A percentile compares a stretch with the other conserved stretches of the same genome.
Evolutionary conservation across 1,140 invertebrate species (phyloP).

Genomic region (Copidosoma floridanum): DNA sequence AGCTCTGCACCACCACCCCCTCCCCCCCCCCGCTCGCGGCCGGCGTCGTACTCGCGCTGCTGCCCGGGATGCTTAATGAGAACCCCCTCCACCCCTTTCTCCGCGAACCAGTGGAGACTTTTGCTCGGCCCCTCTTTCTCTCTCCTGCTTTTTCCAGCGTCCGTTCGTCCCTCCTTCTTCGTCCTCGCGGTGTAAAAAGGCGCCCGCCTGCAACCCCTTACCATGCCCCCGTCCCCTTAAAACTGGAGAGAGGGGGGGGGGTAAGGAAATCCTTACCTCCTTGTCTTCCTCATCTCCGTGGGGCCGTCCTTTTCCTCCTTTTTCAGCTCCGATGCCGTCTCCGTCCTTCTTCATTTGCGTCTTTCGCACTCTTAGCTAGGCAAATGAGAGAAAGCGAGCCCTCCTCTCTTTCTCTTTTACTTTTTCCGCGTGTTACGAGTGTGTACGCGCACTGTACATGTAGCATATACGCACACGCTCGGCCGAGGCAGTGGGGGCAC

Average conservation of each 20-base stretch:
- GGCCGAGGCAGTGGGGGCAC: neutral
- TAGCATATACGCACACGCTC: no score
- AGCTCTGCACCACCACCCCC: no score
- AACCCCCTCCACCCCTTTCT: slow-evolving; percentile 40
- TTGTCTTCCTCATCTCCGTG: slow-evolving; percentile 10
- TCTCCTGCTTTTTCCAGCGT: slow-evolving; percentile 7
- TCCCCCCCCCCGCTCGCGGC: neutral
- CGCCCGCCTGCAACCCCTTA: no score
- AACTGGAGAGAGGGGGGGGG: no score
- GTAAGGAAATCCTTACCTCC: slow-evolving; percentile 5
- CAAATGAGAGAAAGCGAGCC: slow-evolving; percentile 22
- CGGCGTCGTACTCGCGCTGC: slow-evolving; percentile 32
- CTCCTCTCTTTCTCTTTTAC: no score
- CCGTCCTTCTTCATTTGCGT: slow-evolving; percentile 27
- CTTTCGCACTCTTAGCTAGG: slow-evolving; percentile 27
- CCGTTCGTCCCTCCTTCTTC: slow-evolving; percentile 23
- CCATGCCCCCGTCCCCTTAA: no score
- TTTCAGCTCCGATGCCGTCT: slow-evolving; percentile 10
- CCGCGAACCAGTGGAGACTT: slow-evolving; percentile 12
- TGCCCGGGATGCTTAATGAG: slow-evolving; percentile 57
- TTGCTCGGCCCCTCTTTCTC: slow-evolving; percentile 19
- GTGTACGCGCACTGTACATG: no score
- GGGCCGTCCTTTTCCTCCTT: slow-evolving; percentile 20
- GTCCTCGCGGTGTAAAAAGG: slow-evolving; percentile 20
- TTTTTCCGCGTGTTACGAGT: no score